Evolutionary conservation across 2,113 vertebrate species (phyloP).

Genomic region (Equus quagga): DNA sequence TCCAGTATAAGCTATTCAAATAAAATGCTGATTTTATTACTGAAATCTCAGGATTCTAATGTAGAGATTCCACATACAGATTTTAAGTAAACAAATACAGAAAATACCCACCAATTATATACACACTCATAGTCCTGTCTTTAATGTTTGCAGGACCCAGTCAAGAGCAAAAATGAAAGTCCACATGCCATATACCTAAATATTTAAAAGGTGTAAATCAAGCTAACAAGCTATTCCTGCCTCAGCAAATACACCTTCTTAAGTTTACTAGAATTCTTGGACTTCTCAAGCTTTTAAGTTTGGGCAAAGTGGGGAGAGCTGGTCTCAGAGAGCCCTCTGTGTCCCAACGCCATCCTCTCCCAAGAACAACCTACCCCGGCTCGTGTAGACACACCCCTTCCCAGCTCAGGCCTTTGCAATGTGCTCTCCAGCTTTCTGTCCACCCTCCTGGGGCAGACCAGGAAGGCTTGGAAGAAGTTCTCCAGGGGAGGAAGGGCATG

Average conservation of each 20-base stretch:
- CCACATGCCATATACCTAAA: background rate
- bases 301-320: background rate
- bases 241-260: background rate
- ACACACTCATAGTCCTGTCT: background rate
- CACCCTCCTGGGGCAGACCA: background rate
- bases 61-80: background rate
- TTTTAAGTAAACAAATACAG: slow-evolving; percentile 10
- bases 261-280: background rate
- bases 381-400: background rate
- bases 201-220: slow-evolving; percentile 9
- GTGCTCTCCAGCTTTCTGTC: background rate
- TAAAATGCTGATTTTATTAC: background rate
- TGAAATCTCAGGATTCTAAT: slow-evolving; percentile 34
- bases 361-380: background rate
- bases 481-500: background rate
- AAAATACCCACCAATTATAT: background rate
- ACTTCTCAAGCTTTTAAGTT: background rate
- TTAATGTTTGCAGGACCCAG: background rate
- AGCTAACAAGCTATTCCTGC: background rate
- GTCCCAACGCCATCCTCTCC: background rate
- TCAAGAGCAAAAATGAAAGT: background rate
- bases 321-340: background rate
- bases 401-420: background rate
- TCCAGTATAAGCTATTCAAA: background rate
- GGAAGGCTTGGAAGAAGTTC: background rate